Evolutionary conservation across 2,113 vertebrate genomes (phyloP), one percentile per base, ranked within the genome.

Genomic region (Cyanoliseus patagonus): DNA sequence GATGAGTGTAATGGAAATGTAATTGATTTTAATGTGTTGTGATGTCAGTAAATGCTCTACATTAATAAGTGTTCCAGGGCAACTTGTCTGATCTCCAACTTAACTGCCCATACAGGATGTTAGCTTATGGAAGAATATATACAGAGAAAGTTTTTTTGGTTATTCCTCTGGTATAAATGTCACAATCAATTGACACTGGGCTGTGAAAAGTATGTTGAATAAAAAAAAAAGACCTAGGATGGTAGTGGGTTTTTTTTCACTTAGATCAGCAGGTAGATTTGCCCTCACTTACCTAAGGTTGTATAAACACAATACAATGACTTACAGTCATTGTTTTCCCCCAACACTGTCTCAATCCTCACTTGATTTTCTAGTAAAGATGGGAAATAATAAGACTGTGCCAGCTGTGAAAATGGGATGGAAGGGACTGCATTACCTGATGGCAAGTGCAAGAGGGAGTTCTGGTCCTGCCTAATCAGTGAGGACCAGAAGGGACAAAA

Each of bases 11-110:
- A 94, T 91, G 78, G 72, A 95, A 92, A 24, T 51, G 18, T 81
- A 86, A 85, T 94, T 67, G 78, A 51, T 83, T 94, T 75, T 72
- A 42, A 91, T 90, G 76, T 46, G 79, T 80, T 93, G 49, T 42
- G 44, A 87, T 83, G 92, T 92, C 80, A 90, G 73, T 83, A 83
- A 76, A 93, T 90, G 47, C 13, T 83, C 44, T 53, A 10, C 63
- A 76, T 91, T 91, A 74, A 93, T 92, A 91, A 83, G 31, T 11
- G 25, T 61, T 83, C n/a, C 70, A 63, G 73, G 57, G 77, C 67
- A 67, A 59, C 66, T 51, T 61, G 28, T 30, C 64, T 51, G 33
- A 57, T 59, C 27, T 91, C 70, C 67, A 76, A 18, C 16, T 39
- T 74, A 89, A 69, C 66, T 75, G 67, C 41, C 59, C 42, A 16